Conservation (phyloP, 2,113 vertebrate species). For the Chlamydotis undulata region DNA sequence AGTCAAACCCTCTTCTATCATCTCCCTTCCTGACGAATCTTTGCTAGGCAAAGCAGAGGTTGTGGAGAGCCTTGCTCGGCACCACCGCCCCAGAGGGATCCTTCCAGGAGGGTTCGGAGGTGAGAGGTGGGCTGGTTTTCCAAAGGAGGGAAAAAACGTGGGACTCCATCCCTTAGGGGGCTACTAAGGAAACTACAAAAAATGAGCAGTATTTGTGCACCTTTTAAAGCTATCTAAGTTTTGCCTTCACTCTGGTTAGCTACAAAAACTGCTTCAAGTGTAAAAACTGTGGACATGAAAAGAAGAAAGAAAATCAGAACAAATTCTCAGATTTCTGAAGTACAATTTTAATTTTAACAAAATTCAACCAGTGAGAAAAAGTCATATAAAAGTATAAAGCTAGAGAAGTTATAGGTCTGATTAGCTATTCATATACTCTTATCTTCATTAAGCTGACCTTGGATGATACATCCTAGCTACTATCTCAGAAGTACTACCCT, state of each 20-base stretch:
- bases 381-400: not conserved
- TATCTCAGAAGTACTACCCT: not conserved
- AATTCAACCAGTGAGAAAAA: not conserved
- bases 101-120: not conserved
- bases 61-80: not conserved
- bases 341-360: not conserved
- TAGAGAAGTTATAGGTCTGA: not conserved
- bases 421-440: not conserved
- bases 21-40: not conserved
- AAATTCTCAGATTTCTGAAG: not conserved
- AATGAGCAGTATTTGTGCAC: not conserved
- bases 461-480: not conserved
- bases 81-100: not conserved
- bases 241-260: not conserved
- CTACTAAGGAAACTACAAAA: not conserved
- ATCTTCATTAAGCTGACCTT: not conserved
- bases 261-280: not conserved
- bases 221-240: not conserved
- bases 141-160: not conserved
- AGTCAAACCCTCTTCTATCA: not conserved
- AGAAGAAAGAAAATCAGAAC: not conserved
- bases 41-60: not conserved
- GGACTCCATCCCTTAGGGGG: not conserved
- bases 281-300: not conserved
- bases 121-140: not conserved